Conservation (phyloP, 92 coral and sea anemone genomes). For the Porites lobata region DNA sequence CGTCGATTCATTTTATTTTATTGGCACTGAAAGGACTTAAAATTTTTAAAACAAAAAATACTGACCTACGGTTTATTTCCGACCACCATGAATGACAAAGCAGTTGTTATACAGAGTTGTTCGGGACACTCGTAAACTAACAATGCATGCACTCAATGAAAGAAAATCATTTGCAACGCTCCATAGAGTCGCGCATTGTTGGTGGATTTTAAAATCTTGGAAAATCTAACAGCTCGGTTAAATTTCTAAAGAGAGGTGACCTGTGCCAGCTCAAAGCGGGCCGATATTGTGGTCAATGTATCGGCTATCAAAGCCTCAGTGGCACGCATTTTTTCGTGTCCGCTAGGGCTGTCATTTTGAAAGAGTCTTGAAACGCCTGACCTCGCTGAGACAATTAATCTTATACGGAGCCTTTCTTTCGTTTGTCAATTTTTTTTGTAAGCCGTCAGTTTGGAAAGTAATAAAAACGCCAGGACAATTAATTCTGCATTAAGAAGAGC, state of each 20-base stretch:
- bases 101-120: neutral
- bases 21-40: too few species aligned
- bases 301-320: conserved; percentile 3
- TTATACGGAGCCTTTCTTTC: neutral
- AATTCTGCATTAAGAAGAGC: neutral
- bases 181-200: conserved; percentile 8
- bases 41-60: too few species aligned
- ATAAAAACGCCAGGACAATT: neutral
- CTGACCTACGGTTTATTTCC: neutral
- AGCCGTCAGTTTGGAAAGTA: conserved; percentile 15
- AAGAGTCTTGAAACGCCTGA: neutral
- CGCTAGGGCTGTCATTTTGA: neutral
- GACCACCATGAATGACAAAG: neutral
- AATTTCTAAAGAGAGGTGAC: neutral
- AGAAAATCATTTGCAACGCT: conserved; percentile 43
- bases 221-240: neutral
- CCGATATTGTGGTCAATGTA: conserved; percentile 9
- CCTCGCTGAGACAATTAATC: neutral
- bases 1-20: too few species aligned
- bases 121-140: conserved; percentile 17
- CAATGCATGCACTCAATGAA: conserved; percentile 9
- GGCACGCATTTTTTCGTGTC: conserved; percentile 39
- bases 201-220: conserved; percentile 31
- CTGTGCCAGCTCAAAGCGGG: conserved; percentile 2
- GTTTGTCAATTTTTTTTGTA: neutral